Base-by-base conservation (phyloP, 2,113 vertebrate genomes). In the Cyprinodon tularosa region DNA sequence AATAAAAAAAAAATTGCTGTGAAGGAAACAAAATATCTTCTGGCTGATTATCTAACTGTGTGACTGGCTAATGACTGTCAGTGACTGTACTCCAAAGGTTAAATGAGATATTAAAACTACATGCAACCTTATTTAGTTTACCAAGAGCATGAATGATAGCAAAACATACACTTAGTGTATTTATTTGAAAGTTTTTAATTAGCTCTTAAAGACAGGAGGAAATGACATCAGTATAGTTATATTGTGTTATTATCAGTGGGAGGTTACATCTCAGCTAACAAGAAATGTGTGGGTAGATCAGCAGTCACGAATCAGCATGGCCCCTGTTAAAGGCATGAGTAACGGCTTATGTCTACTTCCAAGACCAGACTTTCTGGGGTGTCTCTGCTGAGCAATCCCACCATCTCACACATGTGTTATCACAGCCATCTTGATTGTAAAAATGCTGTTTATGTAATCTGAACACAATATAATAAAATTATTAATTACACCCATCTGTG, bases 251-350 rank as follows among this genome's bases (percentile, higher is more conserved):
- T 50, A 17, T 40, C 67, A 68, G 82, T 80, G 67, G 71, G 74
- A 84, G 64, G 76, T 69, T 72, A 80, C 62, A 71, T 74, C 48
- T 84, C 70, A 76, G 68, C 73, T 74, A 71, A 75, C 69, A 79
- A 72, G 47, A 48, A 13, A 65, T 14, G 72, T 59, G 89, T 89
- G 89, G 80, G 84, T 38, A 60, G 80, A 80, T 76, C 69, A 73
- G 80, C 66, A 67, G 87, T 88, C 84, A 89, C 80, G 78, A 89
- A 81, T 78, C 76, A n/a, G 20, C 40, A 38, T 44, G n/a, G 66
- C 66, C 69, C 61, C n/a, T 3, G 12, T 68, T 63, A 12, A 17
- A 83, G 66, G 5, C 57, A 36, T 85, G 87, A 84, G 60, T 77
- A 79, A 86, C 73, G 39, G 40, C 69, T 78, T 72, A 70, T 74